A percentile compares a stretch with the other conserved stretches of the same genome.
These are phyloP conservation scores for Ovibos moschatus DNA, from an alignment of 2,113 vertebrate species.

Conservation along the genomic window DNA sequence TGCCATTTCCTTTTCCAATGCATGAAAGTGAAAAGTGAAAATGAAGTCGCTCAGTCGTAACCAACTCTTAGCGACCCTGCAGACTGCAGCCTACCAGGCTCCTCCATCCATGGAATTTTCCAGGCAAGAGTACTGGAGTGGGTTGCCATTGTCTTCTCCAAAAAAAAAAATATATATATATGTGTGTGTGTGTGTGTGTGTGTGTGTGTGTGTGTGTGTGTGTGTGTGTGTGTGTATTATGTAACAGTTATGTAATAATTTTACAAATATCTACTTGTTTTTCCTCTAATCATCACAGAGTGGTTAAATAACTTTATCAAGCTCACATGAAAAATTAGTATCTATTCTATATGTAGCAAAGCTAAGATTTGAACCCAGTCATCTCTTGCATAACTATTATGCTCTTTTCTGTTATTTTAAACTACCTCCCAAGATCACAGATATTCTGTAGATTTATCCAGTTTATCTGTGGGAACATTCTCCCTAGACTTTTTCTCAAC, in stretches of 20 bases:
- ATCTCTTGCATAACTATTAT: background rate
- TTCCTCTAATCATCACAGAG: background rate
- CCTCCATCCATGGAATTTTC: too few relatives aligned
- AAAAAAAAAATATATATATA: too few relatives aligned
- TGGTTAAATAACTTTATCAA: background rate
- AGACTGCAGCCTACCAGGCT: too few relatives aligned
- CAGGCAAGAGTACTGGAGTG: too few relatives aligned
- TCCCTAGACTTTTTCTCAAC: background rate
- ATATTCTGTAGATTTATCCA: background rate
- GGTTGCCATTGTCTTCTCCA: too few relatives aligned
- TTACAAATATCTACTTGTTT: background rate
- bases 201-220: too few relatives aligned
- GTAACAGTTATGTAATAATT: background rate
- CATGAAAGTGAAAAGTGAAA: too few relatives aligned
- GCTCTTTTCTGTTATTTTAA: background rate
- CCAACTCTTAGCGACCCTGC: rapidly evolving
- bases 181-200: too few relatives aligned
- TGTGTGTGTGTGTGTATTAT: background rate
- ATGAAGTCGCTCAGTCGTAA: too few relatives aligned
- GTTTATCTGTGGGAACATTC: background rate
- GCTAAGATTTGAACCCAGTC: background rate
- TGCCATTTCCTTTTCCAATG: too few relatives aligned
- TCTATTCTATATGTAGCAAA: background rate
- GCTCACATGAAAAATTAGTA: background rate
- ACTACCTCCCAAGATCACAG: background rate